phyloP scores from a whole-genome alignment of 37 sponge, comb jelly and placozoan genomes.

The Crambe crambe region DNA sequence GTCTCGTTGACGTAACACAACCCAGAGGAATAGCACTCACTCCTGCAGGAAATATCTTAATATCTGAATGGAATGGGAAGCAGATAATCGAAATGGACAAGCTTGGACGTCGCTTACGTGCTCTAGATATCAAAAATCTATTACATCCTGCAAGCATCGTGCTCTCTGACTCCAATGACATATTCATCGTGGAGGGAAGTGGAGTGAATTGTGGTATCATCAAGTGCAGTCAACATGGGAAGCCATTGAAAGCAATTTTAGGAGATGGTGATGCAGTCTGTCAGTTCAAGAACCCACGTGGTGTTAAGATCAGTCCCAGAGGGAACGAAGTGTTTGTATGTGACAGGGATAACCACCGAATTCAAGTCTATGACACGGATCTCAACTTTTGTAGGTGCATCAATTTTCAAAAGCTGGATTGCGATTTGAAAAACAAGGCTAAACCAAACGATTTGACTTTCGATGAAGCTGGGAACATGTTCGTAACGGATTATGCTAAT shows the following conservation, averaged over 20 bases:
- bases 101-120: constrained; percentile 3
- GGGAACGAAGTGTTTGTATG: constrained; percentile 24
- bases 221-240: not conserved
- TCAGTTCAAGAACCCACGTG: constrained; percentile 23
- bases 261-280: not conserved
- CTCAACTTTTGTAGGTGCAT: no score
- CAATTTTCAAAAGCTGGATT: no score
- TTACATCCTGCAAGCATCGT: constrained; percentile 25
- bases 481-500: no score
- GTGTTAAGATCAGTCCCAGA: not conserved
- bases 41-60: not conserved
- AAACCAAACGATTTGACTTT: no score
- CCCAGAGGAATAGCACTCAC: constrained; percentile 1
- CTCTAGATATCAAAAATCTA: not conserved
- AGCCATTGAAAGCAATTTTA: not conserved
- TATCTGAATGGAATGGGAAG: constrained; percentile 20
- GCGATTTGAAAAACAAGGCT: no score
- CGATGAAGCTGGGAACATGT: no score
- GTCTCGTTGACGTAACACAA: not conserved
- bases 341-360: constrained; percentile 25
- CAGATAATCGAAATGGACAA: constrained; percentile 11
- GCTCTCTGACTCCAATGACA: not conserved
- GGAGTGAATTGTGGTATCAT: not conserved
- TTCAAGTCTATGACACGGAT: constrained; percentile 15
- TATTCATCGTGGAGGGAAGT: constrained; percentile 13